phyloP scores from a whole-genome alignment of 2,888 invertebrate species.

The Athalia cordata region DNA sequence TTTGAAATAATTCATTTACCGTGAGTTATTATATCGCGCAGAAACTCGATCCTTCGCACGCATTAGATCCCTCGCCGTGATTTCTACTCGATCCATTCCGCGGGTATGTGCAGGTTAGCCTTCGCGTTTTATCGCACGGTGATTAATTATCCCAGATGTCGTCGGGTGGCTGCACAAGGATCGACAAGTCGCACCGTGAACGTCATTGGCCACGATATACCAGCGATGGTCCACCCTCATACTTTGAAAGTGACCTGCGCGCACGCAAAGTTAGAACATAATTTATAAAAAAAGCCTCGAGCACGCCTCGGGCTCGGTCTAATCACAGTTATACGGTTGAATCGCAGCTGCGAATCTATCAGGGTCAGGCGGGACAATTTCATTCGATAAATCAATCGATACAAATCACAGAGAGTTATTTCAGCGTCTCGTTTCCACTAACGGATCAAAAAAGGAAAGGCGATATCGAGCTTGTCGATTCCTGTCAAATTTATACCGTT shows the following conservation, averaged over 20 bases:
- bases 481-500: constrained; percentile 16
- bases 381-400: constrained; percentile 42
- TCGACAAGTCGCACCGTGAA: constrained; percentile 21
- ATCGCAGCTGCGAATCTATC: constrained; percentile 5
- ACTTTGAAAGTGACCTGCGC: neutral
- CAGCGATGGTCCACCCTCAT: neutral
- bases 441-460: neutral
- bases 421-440: neutral
- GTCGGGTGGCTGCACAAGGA: constrained; percentile 16
- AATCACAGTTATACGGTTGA: constrained; percentile 10
- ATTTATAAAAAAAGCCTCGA: neutral
- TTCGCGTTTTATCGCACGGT: constrained; percentile 30
- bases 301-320: neutral
- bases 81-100: constrained; percentile 18
- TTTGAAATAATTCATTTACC: constrained; percentile 19
- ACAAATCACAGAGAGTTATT: constrained; percentile 17
- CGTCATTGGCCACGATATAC: constrained; percentile 9
- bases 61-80: constrained; percentile 13
- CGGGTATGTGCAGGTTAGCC: neutral
- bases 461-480: neutral
- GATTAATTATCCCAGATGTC: constrained; percentile 36
- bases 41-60: neutral
- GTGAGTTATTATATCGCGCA: constrained; percentile 17
- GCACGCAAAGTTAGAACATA: neutral
- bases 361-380: constrained; percentile 26